Evolutionary conservation across 2,888 invertebrate genomes (phyloP).

Genomic region (Cataglyphis livida): DNA sequence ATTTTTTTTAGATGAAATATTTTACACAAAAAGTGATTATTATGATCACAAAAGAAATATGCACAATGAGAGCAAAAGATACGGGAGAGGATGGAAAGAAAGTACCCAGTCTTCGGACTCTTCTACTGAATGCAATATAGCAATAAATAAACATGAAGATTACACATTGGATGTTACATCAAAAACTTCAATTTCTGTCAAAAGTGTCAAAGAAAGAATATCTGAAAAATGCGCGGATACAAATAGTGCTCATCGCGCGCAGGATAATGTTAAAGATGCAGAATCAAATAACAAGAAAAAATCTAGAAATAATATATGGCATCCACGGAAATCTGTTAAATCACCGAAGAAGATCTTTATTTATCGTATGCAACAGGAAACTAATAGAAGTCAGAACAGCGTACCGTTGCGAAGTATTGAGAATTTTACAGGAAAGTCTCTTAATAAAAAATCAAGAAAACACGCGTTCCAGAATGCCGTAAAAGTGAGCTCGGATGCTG

Average conservation of each 20-base stretch:
- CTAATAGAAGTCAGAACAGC: background rate
- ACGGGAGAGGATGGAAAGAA: background rate
- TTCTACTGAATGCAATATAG: background rate
- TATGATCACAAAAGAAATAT: slow-evolving; percentile 73
- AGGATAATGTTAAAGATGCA: background rate
- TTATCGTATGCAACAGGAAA: background rate
- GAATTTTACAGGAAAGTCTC: background rate
- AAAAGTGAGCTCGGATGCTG: background rate
- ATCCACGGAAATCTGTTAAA: background rate
- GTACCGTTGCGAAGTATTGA: background rate
- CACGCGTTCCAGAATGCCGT: background rate
- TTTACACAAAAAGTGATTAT: slow-evolving; percentile 72
- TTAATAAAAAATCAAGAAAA: background rate
- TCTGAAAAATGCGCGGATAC: background rate
- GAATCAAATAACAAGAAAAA: background rate
- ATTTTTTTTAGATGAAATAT: slow-evolving; percentile 48
- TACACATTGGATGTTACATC: background rate
- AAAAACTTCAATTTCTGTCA: background rate
- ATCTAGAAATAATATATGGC: background rate
- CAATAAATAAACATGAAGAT: background rate
- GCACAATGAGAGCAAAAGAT: slow-evolving; percentile 67
- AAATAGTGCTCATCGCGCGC: background rate
- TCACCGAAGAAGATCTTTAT: background rate
- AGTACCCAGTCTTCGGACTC: background rate
- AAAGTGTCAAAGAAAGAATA: background rate